Evolutionary conservation across 2,797 vertebrate genomes (phyloP).

Genomic region (Ambastaia sidthimunki): DNA sequence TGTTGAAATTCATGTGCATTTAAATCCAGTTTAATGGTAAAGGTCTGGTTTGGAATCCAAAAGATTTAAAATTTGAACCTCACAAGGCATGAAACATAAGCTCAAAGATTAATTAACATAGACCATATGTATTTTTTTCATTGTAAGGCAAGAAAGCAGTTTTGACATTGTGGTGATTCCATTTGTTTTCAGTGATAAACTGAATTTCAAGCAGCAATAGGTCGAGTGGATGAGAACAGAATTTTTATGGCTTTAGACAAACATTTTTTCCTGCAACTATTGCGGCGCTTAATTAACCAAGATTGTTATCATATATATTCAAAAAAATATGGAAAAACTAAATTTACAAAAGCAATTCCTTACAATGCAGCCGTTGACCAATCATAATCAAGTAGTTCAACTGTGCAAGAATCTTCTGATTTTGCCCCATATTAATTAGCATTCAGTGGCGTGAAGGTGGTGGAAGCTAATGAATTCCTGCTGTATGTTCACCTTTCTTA

Average conservation of each 20-base stretch:
- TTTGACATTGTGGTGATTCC: too few relatives aligned
- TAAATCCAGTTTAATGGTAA: not conserved
- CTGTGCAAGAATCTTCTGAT: not conserved
- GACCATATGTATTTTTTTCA: too few relatives aligned
- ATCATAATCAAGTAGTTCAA: not conserved
- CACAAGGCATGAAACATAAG: not conserved
- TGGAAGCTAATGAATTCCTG: not conserved
- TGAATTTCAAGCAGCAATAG: too few relatives aligned
- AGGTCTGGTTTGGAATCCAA: not conserved
- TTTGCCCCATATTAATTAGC: constrained; percentile 4
- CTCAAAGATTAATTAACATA: too few relatives aligned
- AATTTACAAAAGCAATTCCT: too few relatives aligned
- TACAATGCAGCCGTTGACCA: not conserved
- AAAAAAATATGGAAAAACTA: too few relatives aligned
- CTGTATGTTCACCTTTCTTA: constrained; percentile 34
- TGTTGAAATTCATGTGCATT: not conserved
- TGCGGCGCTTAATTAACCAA: not conserved
- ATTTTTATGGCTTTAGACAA: too few relatives aligned
- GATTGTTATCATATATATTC: too few relatives aligned
- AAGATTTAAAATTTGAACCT: not conserved
- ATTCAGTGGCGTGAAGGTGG: not conserved
- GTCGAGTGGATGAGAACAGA: too few relatives aligned
- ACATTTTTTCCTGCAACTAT: not conserved
- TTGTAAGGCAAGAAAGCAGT: too few relatives aligned
- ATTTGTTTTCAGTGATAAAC: too few relatives aligned